Conservation (phyloP, 1,140 invertebrate species). For the Trichomalopsis sarcophagae region DNA sequence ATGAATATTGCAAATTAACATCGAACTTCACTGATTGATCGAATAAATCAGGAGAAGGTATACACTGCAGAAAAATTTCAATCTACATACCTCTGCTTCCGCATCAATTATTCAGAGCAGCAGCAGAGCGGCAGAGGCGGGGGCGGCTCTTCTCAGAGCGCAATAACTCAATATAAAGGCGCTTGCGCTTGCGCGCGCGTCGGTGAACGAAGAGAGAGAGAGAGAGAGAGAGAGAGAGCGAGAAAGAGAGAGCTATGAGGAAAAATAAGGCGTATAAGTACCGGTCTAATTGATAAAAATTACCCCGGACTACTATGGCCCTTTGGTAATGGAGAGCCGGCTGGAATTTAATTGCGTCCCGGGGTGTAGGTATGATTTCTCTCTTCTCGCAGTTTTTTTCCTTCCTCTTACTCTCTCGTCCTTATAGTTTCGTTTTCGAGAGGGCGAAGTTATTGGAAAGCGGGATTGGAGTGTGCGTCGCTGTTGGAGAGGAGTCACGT, state of each 20-base stretch:
- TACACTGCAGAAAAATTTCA: neutral
- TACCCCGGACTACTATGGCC: neutral
- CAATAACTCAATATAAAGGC: slow-evolving; percentile 13
- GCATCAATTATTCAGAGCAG: slow-evolving; percentile 9
- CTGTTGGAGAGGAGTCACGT: neutral
- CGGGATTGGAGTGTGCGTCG: neutral
- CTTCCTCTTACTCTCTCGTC: neutral
- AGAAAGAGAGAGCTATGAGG: neutral
- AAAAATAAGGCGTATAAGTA: slow-evolving; percentile 11
- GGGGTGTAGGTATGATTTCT: slow-evolving; percentile 16
- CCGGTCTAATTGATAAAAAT: slow-evolving; percentile 39
- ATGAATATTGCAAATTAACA: neutral
- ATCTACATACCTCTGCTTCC: neutral
- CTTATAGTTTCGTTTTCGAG: neutral
- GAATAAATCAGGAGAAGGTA: neutral
- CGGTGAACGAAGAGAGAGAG: neutral
- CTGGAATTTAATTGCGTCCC: slow-evolving; percentile 22
- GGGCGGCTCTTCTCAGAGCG: neutral
- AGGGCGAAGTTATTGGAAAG: slow-evolving; percentile 31
- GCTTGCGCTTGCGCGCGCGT: too few species aligned
- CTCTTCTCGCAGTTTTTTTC: neutral
- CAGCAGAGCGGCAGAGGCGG: neutral
- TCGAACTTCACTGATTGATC: neutral
- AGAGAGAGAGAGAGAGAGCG: neutral
- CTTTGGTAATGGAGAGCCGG: neutral